Evolutionary conservation across 2,888 invertebrate genomes (phyloP).

Genomic region (Fragum sueziense): DNA sequence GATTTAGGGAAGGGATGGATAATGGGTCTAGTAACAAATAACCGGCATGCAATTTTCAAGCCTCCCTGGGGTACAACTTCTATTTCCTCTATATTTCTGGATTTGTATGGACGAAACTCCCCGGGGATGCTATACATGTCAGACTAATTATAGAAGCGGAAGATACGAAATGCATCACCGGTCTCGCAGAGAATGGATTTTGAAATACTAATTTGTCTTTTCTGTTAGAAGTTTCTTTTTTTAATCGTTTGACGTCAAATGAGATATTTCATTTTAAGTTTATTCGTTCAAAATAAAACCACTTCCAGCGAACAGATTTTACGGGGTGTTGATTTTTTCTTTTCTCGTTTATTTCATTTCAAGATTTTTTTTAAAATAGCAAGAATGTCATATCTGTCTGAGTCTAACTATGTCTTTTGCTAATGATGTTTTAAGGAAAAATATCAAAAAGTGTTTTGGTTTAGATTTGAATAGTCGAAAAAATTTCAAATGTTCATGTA

Average conservation of each 20-base stretch:
- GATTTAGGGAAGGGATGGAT: too few species aligned
- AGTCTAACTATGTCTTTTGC: too few species aligned
- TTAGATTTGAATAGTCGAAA: too few species aligned
- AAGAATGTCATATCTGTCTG: too few species aligned
- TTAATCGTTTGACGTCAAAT: neutral
- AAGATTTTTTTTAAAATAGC: too few species aligned
- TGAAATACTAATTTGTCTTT: slow-evolving; percentile 20
- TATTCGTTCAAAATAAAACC: neutral
- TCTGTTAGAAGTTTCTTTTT: neutral
- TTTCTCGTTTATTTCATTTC: too few species aligned
- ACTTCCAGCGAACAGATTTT: too few species aligned
- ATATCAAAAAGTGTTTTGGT: too few species aligned
- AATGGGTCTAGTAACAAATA: slow-evolving; percentile 52
- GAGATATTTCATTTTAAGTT: neutral
- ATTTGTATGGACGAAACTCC: slow-evolving; percentile 26
- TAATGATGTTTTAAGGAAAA: too few species aligned
- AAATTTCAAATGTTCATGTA: too few species aligned
- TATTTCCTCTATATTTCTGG: slow-evolving; percentile 56
- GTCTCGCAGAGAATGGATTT: slow-evolving; percentile 12
- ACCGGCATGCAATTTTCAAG: slow-evolving; percentile 55
- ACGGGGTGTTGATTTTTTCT: too few species aligned
- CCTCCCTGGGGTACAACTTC: slow-evolving; percentile 40
- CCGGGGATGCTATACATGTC: slow-evolving; percentile 51
- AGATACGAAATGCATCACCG: slow-evolving; percentile 23
- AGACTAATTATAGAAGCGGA: slow-evolving; percentile 37